Evolutionary conservation across 2,888 invertebrate species (phyloP).

Genomic region (Argyresthia albistria): DNA sequence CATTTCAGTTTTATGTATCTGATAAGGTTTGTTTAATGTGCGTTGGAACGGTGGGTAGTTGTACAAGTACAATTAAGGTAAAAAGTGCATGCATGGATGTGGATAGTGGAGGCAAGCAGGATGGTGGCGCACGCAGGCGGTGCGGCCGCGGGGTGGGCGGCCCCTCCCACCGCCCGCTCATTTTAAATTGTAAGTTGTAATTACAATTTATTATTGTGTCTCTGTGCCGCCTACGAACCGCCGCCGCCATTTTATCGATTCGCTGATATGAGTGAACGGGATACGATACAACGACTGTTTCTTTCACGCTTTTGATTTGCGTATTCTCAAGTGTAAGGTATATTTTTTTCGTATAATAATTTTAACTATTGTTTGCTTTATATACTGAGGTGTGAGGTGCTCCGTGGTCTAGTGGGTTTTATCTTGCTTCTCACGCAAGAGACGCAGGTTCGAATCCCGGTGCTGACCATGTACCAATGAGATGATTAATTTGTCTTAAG

Average conservation of each 20-base stretch:
- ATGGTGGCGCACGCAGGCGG: background rate
- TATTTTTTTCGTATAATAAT: too few species aligned
- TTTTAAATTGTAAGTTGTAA: slow-evolving; percentile 74
- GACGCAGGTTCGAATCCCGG: too few species aligned
- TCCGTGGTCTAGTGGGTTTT: too few species aligned
- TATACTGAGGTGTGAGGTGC: too few species aligned
- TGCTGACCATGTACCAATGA: too few species aligned
- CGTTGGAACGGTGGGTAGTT: background rate
- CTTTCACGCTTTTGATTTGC: too few species aligned
- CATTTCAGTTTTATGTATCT: background rate
- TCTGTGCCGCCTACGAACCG: slow-evolving; percentile 61
- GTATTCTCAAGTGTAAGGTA: too few species aligned
- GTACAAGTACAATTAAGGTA: slow-evolving; percentile 18
- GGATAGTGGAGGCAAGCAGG: slow-evolving; percentile 34
- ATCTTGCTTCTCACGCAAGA: too few species aligned
- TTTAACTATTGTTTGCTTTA: too few species aligned
- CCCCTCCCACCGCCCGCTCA: slow-evolving; percentile 70
- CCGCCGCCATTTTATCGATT: slow-evolving; percentile 66
- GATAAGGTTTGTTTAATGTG: background rate
- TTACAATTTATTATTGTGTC: slow-evolving; percentile 71
- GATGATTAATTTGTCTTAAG: too few species aligned
- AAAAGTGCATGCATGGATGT: slow-evolving; percentile 55
- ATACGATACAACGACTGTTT: too few species aligned
- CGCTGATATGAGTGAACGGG: background rate
- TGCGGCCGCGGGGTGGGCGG: slow-evolving; percentile 27